Conservation (phyloP, 2,888 invertebrate genomes). For the Neoscelio sp. region DNA sequence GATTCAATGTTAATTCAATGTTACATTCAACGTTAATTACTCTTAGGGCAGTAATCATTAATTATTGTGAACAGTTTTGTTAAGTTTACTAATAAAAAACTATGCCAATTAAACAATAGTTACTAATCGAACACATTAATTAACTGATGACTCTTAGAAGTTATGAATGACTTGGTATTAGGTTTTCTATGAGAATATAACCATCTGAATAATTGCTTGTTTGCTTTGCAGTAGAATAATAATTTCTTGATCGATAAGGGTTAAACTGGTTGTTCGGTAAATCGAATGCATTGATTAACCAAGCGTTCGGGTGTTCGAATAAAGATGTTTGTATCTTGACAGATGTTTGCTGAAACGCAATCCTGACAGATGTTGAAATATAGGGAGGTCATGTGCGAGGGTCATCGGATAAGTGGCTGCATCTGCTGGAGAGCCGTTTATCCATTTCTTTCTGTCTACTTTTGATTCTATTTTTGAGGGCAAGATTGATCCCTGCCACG, state of each 20-base stretch:
- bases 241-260: not conserved
- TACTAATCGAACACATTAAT: too few relatives aligned
- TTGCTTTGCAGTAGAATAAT: too few relatives aligned
- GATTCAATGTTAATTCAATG: too few relatives aligned
- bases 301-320: constrained; percentile 9
- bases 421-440: constrained; percentile 50
- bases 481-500: constrained; percentile 64
- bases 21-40: too few relatives aligned
- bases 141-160: too few relatives aligned
- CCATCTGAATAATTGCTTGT: too few relatives aligned
- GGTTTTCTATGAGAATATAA: too few relatives aligned
- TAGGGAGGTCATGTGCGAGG: constrained; percentile 58
- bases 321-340: constrained; percentile 53
- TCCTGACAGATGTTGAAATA: constrained; percentile 67
- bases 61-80: too few relatives aligned
- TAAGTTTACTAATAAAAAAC: too few relatives aligned
- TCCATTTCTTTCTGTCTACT: constrained; percentile 61
- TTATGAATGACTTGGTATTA: too few relatives aligned
- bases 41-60: too few relatives aligned
- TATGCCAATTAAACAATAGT: too few relatives aligned
- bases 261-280: not conserved
- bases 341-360: constrained; percentile 55
- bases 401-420: constrained; percentile 63
- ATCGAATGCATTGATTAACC: not conserved
- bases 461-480: constrained; percentile 61